Evolutionary conservation across 2,797 vertebrate genomes (phyloP).

Genomic region (Triplophysa bombifrons): DNA sequence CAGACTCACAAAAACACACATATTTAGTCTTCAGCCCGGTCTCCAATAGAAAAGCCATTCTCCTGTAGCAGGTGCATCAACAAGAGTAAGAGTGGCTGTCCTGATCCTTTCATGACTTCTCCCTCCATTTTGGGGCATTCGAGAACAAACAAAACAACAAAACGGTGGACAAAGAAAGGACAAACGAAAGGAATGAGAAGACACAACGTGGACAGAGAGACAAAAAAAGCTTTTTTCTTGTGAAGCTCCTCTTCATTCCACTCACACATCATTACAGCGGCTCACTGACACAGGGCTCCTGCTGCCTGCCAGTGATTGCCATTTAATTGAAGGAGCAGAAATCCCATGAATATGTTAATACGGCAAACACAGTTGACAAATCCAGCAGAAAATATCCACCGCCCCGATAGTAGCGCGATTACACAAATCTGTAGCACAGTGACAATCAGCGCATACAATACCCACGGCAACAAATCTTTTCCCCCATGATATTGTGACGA

Average conservation of each 20-base stretch:
- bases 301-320: constrained; percentile 49
- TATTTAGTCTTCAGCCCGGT: constrained; percentile 11
- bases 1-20: not conserved
- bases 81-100: constrained; percentile 29
- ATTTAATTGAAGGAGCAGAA: constrained; percentile 53
- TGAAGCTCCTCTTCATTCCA: constrained; percentile 46
- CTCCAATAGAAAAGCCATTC: constrained; percentile 14
- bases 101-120: constrained; percentile 46
- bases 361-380: constrained; percentile 54
- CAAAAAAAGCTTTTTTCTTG: not conserved
- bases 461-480: constrained; percentile 43
- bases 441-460: constrained; percentile 53
- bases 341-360: constrained; percentile 62
- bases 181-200: constrained; percentile 36
- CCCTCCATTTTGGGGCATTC: constrained; percentile 33
- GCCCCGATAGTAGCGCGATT: constrained; percentile 54
- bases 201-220: constrained; percentile 39
- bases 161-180: constrained; percentile 44
- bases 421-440: constrained; percentile 61
- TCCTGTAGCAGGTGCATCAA: constrained; percentile 33
- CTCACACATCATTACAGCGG: constrained; percentile 46
- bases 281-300: constrained; percentile 45
- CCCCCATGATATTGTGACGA: constrained; percentile 48
- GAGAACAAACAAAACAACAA: constrained; percentile 24
- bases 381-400: constrained; percentile 54